These are phyloP conservation scores for Zelostemma sp. DNA, from an alignment of 1,140 invertebrate genomes.

Conservation along the genomic window DNA sequence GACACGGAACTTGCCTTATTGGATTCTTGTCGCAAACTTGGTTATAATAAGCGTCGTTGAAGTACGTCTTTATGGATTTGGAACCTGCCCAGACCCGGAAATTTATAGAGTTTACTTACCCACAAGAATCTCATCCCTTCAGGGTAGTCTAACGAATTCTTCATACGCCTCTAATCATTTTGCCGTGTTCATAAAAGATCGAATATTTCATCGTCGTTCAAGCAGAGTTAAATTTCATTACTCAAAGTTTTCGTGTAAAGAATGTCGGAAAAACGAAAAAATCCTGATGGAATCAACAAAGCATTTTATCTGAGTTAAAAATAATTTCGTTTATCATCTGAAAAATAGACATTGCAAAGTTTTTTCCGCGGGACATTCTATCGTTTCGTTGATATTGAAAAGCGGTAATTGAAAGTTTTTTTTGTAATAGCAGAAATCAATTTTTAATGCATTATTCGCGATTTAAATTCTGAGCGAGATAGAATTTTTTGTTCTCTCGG, in stretches of 20 bases:
- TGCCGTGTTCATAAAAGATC: no score
- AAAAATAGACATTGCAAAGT: no score
- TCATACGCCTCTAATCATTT: no score
- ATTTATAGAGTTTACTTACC: constrained; percentile 9
- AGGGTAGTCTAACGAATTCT: not conserved
- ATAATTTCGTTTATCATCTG: no score
- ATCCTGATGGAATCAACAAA: no score
- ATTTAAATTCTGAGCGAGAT: not conserved
- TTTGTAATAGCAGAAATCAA: not conserved
- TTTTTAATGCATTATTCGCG: not conserved
- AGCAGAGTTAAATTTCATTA: no score
- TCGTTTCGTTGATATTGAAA: no score
- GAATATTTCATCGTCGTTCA: no score
- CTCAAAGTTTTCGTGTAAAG: no score
- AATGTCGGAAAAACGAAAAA: no score
- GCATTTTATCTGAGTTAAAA: no score
- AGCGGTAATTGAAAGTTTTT: not conserved
- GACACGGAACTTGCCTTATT: constrained; percentile 56
- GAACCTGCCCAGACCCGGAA: constrained; percentile 13
- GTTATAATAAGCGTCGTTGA: constrained; percentile 40
- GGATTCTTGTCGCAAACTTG: constrained; percentile 51
- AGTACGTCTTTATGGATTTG: constrained; percentile 22
- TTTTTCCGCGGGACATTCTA: not conserved
- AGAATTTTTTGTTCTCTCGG: not conserved
- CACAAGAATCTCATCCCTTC: not conserved